Evolutionary conservation across 2,888 invertebrate genomes (phyloP).

Genomic region (Melanotus villosus): DNA sequence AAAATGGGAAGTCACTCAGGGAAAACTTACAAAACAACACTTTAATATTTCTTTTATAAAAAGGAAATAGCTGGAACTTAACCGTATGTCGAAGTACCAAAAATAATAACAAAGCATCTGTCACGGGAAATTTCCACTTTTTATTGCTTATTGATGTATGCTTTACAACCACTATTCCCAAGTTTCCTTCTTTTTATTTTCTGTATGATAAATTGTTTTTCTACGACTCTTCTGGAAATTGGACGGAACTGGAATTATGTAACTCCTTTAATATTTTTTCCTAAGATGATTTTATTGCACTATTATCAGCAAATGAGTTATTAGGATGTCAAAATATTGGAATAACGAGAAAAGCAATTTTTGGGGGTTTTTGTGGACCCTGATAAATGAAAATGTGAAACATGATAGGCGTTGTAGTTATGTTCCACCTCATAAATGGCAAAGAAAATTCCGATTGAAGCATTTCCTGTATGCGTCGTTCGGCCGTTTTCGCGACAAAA

Average conservation of each 20-base stretch:
- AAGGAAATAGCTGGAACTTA: no score
- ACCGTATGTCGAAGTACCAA: neutral
- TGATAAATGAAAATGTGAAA: neutral
- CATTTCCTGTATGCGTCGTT: slow-evolving; percentile 15
- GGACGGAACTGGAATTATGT: neutral
- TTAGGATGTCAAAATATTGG: no score
- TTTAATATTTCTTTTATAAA: no score
- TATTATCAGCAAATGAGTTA: neutral
- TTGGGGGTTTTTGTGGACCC: no score
- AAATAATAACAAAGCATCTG: slow-evolving; percentile 12
- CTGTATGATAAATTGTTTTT: slow-evolving; percentile 6
- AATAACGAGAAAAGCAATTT: no score
- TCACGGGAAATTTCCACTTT: slow-evolving; percentile 11
- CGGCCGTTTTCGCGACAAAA: neutral
- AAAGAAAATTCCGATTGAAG: slow-evolving; percentile 1
- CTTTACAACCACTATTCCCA: slow-evolving; percentile 16
- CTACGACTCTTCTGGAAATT: neutral
- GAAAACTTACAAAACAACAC: no score
- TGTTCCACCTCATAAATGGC: neutral
- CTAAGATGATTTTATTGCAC: neutral
- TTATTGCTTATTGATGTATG: slow-evolving; percentile 16
- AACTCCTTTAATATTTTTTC: neutral
- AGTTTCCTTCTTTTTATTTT: slow-evolving; percentile 13
- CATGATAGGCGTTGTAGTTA: neutral
- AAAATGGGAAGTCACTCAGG: no score